Evolutionary conservation across 2,113 vertebrate species (phyloP), one percentile per base, ranked within the genome.

Genomic region (Numida meleagris): DNA sequence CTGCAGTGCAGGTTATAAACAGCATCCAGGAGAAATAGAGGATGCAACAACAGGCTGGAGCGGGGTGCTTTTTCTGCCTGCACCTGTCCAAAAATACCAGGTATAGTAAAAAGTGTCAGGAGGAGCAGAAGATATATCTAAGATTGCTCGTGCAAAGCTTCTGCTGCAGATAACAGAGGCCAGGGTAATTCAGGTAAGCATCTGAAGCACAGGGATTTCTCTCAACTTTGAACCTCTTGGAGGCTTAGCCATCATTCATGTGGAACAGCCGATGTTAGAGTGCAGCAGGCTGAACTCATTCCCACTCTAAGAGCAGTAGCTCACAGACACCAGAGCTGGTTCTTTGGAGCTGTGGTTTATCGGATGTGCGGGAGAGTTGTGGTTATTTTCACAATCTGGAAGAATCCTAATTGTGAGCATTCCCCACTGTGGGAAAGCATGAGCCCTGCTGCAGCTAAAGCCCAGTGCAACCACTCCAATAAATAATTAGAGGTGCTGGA

Each of bases 401-500:
- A 93, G 55, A 34, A 73, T 83, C 58, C 50, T 55, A 27, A 65
- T 71, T 89, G 65, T 59, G 63, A 58, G 50, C 72, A 48, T 75
- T 38, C 40, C 78, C 24, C 43, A 72, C n/a, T 82, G 74, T 90
- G 80, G 66, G 50, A 68, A 57, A 79, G 45, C 12, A 0, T 0
- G 53, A 87, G 17, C 58, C 14, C 9, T 3, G 42, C 13, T 65
- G 62, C 58, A 42, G 65, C 53, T 71, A 34, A 83, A 92, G 40
- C 2, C 0, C 33, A 42, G 53, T 43, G 27, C 45, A 19, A 86
- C 57, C 27, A 15, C 65, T 84, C 23, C 74, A 50, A 78, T 79
- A 95, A 91, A 76, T 91, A 91, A 94, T 75, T 78, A 84, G 78
- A 91, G 74, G 78, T 61, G 62, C 61, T 0, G 4, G 84, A 50